Base-by-base conservation (phyloP, 2,113 vertebrate genomes). In the Burhinus oedicnemus region DNA sequence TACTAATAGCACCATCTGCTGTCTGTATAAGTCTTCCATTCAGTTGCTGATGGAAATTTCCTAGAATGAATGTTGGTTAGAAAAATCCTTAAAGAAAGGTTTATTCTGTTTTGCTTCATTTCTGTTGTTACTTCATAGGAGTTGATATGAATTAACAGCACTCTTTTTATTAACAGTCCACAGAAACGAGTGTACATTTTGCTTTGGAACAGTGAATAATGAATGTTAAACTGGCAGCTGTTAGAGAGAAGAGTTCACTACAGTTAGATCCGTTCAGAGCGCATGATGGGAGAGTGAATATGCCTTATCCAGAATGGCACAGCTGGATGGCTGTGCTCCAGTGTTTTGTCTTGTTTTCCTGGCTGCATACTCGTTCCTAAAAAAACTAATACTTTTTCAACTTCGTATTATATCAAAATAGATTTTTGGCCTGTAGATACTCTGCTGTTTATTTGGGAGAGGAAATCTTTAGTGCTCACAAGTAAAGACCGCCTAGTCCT, bases 1-100 rank as follows among this genome's bases (percentile, higher is more conserved):
- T 76, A 52, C 65, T 29, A 23, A 90, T 5, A 94, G 89, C 92
- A 87, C 96, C 96, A 93, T 66, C 96, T 96, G 84, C 84, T 97
- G 96, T 92, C 79, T 47, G 60, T 6, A 0, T 14, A 25, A 58
- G 40, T 29, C 45, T 54, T 7, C 44, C 81, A 11, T 32, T 65
- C 65, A 23, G 42, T 12, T 47, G 55, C 66, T 4, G 25, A 4
- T 74, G 81, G 72, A 78, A 83, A 85, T 60, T 78, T 86, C 89
- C 89, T 30, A 30, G 51, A 45, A 82, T 49, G 49, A 65, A 34
- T 51, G 29, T 2, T 25, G 20, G 6, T 64, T 66, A 49, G 55
- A 45, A 87, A 25, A 80, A 51, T 5, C 47, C n/a, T 61, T 34
- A 8, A 82, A 90, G 57, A 91, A 77, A 23, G 71, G 21, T 47